Evolutionary conservation across 2,113 vertebrate genomes (phyloP).

Genomic region (Shinisaurus crocodilurus): DNA sequence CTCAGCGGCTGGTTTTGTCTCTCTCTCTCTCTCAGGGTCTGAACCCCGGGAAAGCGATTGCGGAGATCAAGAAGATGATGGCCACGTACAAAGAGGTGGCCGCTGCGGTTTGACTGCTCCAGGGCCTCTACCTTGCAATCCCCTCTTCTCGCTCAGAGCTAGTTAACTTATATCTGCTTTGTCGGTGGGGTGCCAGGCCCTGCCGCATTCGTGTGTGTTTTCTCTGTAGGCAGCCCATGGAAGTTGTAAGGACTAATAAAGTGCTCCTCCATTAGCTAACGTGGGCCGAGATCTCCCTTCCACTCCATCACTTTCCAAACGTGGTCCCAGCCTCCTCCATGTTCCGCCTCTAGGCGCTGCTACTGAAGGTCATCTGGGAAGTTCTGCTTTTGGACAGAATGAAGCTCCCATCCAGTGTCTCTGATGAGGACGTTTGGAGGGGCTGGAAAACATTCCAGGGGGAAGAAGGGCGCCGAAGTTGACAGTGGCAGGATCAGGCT

Average conservation of each 20-base stretch:
- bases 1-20: rapidly evolving
- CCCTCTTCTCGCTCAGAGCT: not conserved
- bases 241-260: conserved; percentile 9
- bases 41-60: conserved; percentile 96
- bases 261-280: not conserved
- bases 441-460: no score
- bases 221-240: rapidly evolving
- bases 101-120: conserved; percentile 43
- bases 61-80: conserved; percentile 99
- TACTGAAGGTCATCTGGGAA: no score
- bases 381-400: no score
- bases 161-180: conserved; percentile 3
- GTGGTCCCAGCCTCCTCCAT: no score
- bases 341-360: no score
- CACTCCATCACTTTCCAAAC: not conserved
- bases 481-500: no score
- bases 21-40: conserved; percentile 79
- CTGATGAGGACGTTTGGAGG: no score
- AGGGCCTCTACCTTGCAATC: rapidly evolving
- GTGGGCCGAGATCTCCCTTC: not conserved
- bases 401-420: no score
- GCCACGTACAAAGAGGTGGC: conserved; percentile 88
- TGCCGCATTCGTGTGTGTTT: not conserved
- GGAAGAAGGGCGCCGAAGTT: no score
- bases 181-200: not conserved